Percentiles rank a stretch among this genome's conserved stretches.
Evolutionary conservation across 2,797 vertebrate genomes (phyloP).

Genomic region (Columba guinea): DNA sequence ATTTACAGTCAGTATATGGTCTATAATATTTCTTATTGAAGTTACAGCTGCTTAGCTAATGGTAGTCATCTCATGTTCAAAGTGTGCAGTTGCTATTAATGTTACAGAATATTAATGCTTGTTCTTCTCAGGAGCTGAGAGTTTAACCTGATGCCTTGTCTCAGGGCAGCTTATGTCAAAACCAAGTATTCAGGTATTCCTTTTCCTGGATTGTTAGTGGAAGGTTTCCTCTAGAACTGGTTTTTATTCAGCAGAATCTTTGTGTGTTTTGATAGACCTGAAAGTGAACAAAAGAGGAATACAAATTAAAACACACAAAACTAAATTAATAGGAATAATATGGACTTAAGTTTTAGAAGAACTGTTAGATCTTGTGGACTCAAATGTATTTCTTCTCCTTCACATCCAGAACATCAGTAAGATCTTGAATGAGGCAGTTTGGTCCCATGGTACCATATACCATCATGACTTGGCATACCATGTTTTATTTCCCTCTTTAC

Average conservation of each 20-base stretch:
- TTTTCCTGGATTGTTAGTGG: neutral
- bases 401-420: neutral
- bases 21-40: neutral
- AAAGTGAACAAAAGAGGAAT: neutral
- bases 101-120: neutral
- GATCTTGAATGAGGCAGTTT: neutral
- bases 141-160: neutral
- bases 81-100: neutral
- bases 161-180: neutral
- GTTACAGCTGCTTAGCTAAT: neutral
- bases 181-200: neutral
- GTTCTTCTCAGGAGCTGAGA: neutral
- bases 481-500: neutral
- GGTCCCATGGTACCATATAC: neutral
- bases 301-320: neutral
- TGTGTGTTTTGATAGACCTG: neutral
- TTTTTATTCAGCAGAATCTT: neutral
- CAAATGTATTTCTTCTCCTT: neutral
- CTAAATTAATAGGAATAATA: neutral
- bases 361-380: neutral
- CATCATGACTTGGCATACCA: neutral
- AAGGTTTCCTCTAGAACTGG: neutral
- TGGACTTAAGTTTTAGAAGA: neutral
- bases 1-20: rapidly evolving
- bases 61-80: neutral